Evolutionary conservation across 2,113 vertebrate species (phyloP), one percentile per base, ranked within the genome.

Genomic region (Cavia aperea): DNA sequence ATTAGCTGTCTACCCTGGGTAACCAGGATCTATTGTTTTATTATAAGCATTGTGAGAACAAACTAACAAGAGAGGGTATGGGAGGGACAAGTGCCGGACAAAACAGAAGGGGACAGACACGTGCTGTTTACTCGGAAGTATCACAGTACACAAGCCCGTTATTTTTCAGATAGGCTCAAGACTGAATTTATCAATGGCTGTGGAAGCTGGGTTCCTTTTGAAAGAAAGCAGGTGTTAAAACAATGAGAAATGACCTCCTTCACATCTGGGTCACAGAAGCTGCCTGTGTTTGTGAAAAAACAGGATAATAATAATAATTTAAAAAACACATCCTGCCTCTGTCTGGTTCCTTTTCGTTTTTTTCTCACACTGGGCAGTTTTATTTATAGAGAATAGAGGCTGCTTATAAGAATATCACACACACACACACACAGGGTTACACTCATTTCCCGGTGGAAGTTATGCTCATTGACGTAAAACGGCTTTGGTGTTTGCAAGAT

Each of bases 151-250:
- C 90, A 58, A 62, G 88, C 91, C 58, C 56, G 68, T 68, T 95
- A 39, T 83, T 92, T 24, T 6, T 13, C 92, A 82, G 93, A 70
- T 36, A 65, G 84, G 90, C 92, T 95, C 94, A 23, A 90, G 94
- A 11, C 90, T 96, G 96, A 92, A 85, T 97, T 96, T 97, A 89
- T 98, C 97, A 98, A 97, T 97, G 97, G 96, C 87, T 88, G 93
- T 82, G 78, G 95, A 93, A 95, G 79, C 0, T 60, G 21, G 81
- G 86, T 93, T 95, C 93, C 49, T 96, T 95, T 96, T 94, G 95
- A 95, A 96, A 95, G 97, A 75, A 89, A 92, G 96, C 98, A 98
- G 98, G 98, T 98, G 98, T 97, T 97, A 4, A 46, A 98, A 98
- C 98, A 98, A 98, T 98, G 96, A 97, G 93, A 31, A 66, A 75